Base-by-base conservation (phyloP, 2,888 invertebrate genomes). In the Bombylius major region DNA sequence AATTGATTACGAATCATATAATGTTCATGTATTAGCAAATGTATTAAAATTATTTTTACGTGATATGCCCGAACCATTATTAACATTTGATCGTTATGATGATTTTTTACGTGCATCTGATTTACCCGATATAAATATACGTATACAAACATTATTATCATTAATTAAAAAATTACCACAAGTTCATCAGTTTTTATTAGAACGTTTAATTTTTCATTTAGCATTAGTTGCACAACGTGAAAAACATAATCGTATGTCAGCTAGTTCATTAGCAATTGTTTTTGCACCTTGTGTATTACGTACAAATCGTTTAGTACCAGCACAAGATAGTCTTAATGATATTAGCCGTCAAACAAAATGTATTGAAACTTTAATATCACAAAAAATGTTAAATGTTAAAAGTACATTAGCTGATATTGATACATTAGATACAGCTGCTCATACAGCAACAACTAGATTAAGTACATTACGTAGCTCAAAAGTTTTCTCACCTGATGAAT, bases 201-300 rank as follows among this genome's bases (percentile, higher is more conserved):
- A 95, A 73, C 81, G 95, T 62, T 76, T 96, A 62, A 89, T 95
- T 75, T 94, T 94, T 70, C 96, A 96, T 75, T 75, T 95, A 65
- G 91, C 94, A 44, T 80, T 93, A 66, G 90, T 94, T 23, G 92
- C 93, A 0, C 76, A 86, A 39, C 85, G 89, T 65, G 93, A 94
- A 73, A 82, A 86, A 61, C 86, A 86, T 61, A 96, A 95, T 75
- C 78, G 91, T 63, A 96, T 96, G 96, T 89, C 89, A 56, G 83
- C 93, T 1, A 88, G 89, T 68, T 89, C 91, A 54, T 75, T 96
- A 62, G 92, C 95, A 53, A 93, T 95, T 64, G 92, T 96, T 61
- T 96, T 95, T 76, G 94, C 94, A 48, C 95, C 96, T 51, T 95
- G 95, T 74, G 88, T 96, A 59, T 78, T 96, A 62, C 81, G 94